Percentiles rank a stretch among this genome's conserved stretches.
These are phyloP conservation scores for Ormyrus pomaceus DNA, from an alignment of 2,888 invertebrate species.

Conservation along the genomic window DNA sequence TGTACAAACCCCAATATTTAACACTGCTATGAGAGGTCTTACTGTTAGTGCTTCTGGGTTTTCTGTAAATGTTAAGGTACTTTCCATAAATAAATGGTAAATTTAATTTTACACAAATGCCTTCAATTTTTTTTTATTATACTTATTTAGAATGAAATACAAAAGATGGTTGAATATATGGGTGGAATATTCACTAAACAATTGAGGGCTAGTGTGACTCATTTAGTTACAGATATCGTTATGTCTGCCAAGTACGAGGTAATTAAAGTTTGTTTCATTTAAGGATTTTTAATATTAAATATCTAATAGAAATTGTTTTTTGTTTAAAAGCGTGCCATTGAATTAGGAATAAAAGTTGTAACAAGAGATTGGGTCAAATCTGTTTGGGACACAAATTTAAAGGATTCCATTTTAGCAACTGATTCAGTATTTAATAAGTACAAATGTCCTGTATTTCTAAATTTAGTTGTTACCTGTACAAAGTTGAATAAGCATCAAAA, in stretches of 20 bases:
- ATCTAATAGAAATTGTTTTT: background rate
- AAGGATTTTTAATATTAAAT: slow-evolving; percentile 10
- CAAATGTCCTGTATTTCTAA: slow-evolving; percentile 85
- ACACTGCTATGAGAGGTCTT: slow-evolving; percentile 87
- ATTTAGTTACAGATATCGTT: slow-evolving; percentile 87
- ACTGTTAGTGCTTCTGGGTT: slow-evolving; percentile 81
- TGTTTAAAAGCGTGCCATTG: slow-evolving; percentile 81
- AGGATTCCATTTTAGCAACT: slow-evolving; percentile 79
- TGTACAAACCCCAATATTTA: slow-evolving; percentile 86
- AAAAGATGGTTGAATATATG: slow-evolving; percentile 84
- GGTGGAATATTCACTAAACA: slow-evolving; percentile 83
- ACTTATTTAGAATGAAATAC: slow-evolving; percentile 78
- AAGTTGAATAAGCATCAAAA: slow-evolving; percentile 83
- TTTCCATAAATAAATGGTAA: slow-evolving; percentile 20
- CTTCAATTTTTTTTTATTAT: slow-evolving; percentile 15
- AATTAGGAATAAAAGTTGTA: slow-evolving; percentile 83
- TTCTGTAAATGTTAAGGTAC: slow-evolving; percentile 76
- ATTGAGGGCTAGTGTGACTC: slow-evolving; percentile 84
- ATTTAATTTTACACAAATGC: slow-evolving; percentile 9
- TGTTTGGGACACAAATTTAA: slow-evolving; percentile 86
- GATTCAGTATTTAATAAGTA: slow-evolving; percentile 81
- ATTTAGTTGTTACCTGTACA: slow-evolving; percentile 87
- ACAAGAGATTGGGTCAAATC: slow-evolving; percentile 86
- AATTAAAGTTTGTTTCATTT: slow-evolving; percentile 65
- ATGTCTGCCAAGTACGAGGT: slow-evolving; percentile 87